phyloP scores from a whole-genome alignment of 2,888 invertebrate genomes.

The Sipunculus nudus region DNA sequence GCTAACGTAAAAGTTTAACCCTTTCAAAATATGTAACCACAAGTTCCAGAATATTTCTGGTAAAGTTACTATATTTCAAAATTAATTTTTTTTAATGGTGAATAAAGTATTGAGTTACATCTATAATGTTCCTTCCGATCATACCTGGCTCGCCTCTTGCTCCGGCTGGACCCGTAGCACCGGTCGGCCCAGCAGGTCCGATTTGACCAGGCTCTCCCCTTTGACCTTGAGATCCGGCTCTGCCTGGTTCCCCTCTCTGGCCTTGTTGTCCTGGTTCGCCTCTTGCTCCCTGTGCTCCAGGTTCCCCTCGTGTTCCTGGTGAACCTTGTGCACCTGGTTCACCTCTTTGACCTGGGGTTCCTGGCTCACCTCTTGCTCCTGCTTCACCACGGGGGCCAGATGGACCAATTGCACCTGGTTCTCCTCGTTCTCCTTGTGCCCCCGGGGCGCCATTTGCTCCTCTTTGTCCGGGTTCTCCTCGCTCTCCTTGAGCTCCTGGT shows the following conservation, averaged over 20 bases:
- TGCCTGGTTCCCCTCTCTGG: conserved; percentile 6
- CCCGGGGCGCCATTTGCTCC: conserved; percentile 7
- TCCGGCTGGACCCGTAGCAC: conserved; percentile 25
- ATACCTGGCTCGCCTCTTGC: too few relatives aligned
- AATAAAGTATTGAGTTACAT: too few relatives aligned
- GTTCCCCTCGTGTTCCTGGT: conserved; percentile 8
- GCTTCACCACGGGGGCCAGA: conserved; percentile 18
- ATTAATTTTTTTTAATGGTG: too few relatives aligned
- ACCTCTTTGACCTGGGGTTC: conserved; percentile 16
- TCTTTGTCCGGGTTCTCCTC: conserved; percentile 25
- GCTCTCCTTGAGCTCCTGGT: conserved; percentile 9
- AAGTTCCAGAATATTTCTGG: too few relatives aligned
- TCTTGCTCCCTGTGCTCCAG: conserved; percentile 11
- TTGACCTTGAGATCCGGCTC: too few relatives aligned
- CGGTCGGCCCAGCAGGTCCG: conserved; percentile 10
- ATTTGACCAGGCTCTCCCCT: too few relatives aligned
- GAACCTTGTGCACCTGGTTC: conserved; percentile 2
- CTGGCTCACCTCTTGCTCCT: conserved; percentile 42
- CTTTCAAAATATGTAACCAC: too few relatives aligned
- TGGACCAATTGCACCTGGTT: conserved; percentile 2
- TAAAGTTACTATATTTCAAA: too few relatives aligned
- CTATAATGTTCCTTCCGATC: too few relatives aligned
- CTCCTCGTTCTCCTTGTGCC: not conserved
- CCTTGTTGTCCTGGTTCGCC: conserved; percentile 6
- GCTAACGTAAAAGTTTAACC: too few relatives aligned